Evolutionary conservation across 2,888 invertebrate genomes (phyloP).

Genomic region (Eristalis intricaria): DNA sequence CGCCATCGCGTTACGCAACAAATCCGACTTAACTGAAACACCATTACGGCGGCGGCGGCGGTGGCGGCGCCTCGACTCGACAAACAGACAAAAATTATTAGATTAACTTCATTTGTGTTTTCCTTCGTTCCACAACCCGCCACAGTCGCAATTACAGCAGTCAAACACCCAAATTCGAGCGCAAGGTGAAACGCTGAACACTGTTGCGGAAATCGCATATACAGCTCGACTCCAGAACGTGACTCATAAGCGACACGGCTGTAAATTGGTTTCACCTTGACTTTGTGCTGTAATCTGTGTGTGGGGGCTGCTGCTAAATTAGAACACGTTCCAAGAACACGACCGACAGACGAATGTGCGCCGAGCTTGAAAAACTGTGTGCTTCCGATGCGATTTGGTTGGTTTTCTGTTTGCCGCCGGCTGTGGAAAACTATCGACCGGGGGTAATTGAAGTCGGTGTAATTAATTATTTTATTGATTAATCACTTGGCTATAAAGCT

Average conservation of each 20-base stretch:
- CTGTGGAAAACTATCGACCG: not conserved
- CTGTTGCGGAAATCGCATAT: slow-evolving; percentile 11
- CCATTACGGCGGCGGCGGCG: slow-evolving; percentile 5
- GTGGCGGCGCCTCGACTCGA: not conserved
- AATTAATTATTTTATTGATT: slow-evolving; percentile 8
- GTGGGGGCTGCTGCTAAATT: not conserved
- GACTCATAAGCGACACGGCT: slow-evolving; percentile 17
- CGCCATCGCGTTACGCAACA: not conserved
- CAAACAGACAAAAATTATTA: not conserved
- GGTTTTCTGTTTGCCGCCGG: not conserved
- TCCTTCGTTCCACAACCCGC: not conserved
- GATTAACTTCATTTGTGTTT: slow-evolving; percentile 12
- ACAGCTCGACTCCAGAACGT: slow-evolving; percentile 26
- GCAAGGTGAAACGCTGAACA: slow-evolving; percentile 4
- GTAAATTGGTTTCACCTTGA: slow-evolving; percentile 54
- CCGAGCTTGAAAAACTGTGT: not conserved
- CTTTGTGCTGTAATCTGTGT: slow-evolving; percentile 27
- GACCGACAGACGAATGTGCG: slow-evolving; percentile 11
- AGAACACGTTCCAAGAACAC: slow-evolving; percentile 37
- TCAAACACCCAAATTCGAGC: not conserved
- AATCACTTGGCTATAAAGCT: not conserved
- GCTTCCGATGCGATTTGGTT: not conserved
- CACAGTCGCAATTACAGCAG: not conserved
- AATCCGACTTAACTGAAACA: not conserved
- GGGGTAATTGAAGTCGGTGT: not conserved